A percentile compares a stretch with the other conserved stretches of the same genome.
phyloP scores from a whole-genome alignment of 1,140 invertebrate genomes.

The Tetramorium parvispinum region DNA sequence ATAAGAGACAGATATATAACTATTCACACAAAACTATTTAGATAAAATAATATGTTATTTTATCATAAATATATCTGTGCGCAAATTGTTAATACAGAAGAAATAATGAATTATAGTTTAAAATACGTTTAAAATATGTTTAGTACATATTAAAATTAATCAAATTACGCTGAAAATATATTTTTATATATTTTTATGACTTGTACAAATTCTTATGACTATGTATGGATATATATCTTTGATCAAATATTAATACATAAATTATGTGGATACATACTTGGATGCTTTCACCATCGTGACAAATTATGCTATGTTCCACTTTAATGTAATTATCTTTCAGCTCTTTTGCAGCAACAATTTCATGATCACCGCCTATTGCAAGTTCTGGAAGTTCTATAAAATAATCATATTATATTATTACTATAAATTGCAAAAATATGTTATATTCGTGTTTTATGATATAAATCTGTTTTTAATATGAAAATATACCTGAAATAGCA shows the following conservation, averaged over 20 bases:
- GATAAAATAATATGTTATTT: background rate
- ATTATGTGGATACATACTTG: constrained; percentile 87
- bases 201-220: background rate
- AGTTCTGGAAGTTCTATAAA: constrained; percentile 62
- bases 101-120: background rate
- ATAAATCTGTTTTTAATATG: background rate
- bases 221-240: background rate
- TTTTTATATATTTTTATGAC: background rate
- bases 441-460: background rate
- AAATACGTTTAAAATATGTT: background rate
- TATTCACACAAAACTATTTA: background rate
- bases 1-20: too few relatives aligned
- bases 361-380: constrained; percentile 79
- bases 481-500: constrained; percentile 49
- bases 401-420: background rate
- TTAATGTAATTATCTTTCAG: constrained; percentile 94
- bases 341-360: constrained; percentile 89
- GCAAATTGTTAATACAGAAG: background rate
- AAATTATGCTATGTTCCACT: constrained; percentile 93
- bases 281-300: constrained; percentile 97
- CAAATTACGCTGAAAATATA: background rate
- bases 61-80: background rate
- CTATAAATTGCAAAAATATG: background rate
- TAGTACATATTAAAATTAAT: background rate
- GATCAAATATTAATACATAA: background rate